Evolutionary conservation across 2,888 invertebrate species (phyloP).

Genomic region (Magallana nippona): DNA sequence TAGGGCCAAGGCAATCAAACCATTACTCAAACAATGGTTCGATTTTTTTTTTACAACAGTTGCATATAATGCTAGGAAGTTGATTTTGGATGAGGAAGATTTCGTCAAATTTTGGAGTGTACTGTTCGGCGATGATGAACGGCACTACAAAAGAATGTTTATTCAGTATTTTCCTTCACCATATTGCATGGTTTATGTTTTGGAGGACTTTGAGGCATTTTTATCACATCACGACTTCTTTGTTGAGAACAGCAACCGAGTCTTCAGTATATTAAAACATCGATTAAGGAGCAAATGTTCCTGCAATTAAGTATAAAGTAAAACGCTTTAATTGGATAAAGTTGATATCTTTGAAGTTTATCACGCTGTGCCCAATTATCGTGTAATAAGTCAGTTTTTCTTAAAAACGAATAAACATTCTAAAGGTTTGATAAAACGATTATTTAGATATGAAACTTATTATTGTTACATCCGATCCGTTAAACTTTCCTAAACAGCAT

Average conservation of each 20-base stretch:
- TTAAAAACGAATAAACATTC: too few species aligned
- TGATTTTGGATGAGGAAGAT: slow-evolving; percentile 3
- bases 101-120: slow-evolving; percentile 17
- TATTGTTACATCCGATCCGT: too few species aligned
- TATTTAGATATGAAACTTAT: too few species aligned
- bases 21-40: not conserved
- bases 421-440: too few species aligned
- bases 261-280: slow-evolving; percentile 8
- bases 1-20: not conserved
- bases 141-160: slow-evolving; percentile 6
- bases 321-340: too few species aligned
- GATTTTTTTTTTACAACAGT: slow-evolving; percentile 3
- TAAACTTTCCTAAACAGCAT: too few species aligned
- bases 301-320: too few species aligned
- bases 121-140: not conserved
- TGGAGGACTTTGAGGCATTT: slow-evolving; percentile 26
- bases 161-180: slow-evolving; percentile 11
- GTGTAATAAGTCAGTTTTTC: too few species aligned
- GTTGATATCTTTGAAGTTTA: too few species aligned
- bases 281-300: too few species aligned
- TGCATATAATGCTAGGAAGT: not conserved
- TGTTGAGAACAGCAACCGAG: slow-evolving; percentile 3
- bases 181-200: not conserved
- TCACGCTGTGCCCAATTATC: too few species aligned
- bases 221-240: slow-evolving; percentile 20